These are phyloP conservation scores for Xestoiulus laeticollis DNA, from an alignment of 2,888 invertebrate species.

Conservation along the genomic window DNA sequence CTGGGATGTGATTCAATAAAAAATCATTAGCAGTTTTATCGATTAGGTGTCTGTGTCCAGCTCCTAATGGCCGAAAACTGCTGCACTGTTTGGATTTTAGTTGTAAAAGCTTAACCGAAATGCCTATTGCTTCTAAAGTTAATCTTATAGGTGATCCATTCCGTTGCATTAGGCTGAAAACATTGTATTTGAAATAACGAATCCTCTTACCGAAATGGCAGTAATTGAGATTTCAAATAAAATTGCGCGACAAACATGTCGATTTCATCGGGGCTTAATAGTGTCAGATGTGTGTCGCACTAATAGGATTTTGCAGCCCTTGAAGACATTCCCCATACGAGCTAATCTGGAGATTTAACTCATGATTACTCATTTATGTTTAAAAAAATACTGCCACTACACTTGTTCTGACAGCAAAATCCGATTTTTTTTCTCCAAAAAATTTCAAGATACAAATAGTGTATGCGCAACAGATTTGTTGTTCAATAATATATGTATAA, in stretches of 20 bases:
- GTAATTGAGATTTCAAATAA: conserved; percentile 10
- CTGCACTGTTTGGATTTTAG: background rate
- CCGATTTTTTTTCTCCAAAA: too few species aligned
- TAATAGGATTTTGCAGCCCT: background rate
- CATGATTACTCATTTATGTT: background rate
- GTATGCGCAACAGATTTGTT: too few species aligned
- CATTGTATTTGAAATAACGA: background rate
- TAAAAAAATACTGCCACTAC: background rate
- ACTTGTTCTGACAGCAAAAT: background rate
- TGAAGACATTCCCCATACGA: background rate
- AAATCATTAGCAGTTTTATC: background rate
- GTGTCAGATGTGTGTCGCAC: background rate
- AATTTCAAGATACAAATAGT: too few species aligned
- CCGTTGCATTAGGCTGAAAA: background rate
- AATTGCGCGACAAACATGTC: background rate
- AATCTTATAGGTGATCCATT: conserved; percentile 26
- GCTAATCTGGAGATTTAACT: background rate
- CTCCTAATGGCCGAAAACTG: background rate
- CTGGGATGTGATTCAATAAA: background rate
- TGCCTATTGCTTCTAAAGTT: background rate
- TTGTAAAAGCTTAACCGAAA: background rate
- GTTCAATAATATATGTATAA: too few species aligned
- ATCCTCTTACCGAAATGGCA: background rate
- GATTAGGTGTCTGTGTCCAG: background rate
- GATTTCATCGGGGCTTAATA: background rate